Conservation (phyloP, 2,888 invertebrate species). For the Meteorus cinctellus region DNA sequence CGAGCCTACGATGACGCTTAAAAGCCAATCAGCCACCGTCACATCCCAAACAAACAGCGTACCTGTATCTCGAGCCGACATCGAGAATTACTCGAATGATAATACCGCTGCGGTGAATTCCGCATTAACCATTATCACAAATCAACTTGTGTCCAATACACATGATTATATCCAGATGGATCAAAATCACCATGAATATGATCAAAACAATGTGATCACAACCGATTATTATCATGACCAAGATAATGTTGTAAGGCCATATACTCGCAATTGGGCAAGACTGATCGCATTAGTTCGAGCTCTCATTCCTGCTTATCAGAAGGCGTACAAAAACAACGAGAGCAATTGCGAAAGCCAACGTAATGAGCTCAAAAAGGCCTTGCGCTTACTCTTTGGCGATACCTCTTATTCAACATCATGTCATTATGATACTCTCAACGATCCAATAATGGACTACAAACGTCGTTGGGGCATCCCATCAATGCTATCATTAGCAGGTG, state of each 20-base stretch:
- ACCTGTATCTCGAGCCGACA: conserved; percentile 67
- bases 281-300: conserved; percentile 57
- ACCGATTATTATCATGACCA: conserved; percentile 16
- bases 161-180: not conserved
- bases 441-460: conserved; percentile 63
- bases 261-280: conserved; percentile 50
- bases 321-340: conserved; percentile 54
- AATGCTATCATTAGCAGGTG: conserved; percentile 82
- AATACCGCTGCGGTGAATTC: conserved; percentile 49
- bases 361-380: conserved; percentile 61
- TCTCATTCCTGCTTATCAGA: conserved; percentile 57
- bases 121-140: conserved; percentile 39
- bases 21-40: conserved; percentile 71
- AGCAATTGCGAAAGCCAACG: conserved; percentile 54
- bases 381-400: conserved; percentile 57
- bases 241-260: conserved; percentile 43
- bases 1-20: conserved; percentile 74
- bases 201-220: conserved; percentile 10
- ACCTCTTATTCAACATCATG: conserved; percentile 34
- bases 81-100: conserved; percentile 54
- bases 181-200: not conserved
- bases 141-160: conserved; percentile 24
- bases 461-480: conserved; percentile 78
- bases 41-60: conserved; percentile 72
- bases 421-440: conserved; percentile 41